Evolutionary conservation across 2,888 invertebrate species (phyloP), one percentile per base, ranked within the genome.

Genomic region (Tigriopus californicus): DNA sequence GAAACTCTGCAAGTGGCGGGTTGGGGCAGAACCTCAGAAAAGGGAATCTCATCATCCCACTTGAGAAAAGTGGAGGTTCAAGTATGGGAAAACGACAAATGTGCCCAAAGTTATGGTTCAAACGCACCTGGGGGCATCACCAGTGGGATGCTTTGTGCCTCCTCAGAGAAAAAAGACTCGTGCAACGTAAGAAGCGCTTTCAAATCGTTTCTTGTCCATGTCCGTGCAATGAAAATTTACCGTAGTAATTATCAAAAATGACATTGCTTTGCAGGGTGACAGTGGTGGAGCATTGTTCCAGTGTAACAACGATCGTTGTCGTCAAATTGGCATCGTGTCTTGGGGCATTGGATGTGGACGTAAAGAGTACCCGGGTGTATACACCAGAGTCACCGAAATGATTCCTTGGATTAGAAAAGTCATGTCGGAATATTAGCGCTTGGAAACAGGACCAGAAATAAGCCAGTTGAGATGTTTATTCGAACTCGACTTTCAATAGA

Each of bases 291-390:
- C 89, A 0, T 71, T 89, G 66, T 83, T 88, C 81, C 79, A 87
- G 13, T 40, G 41, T 18, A 81, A 80, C 67, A 80, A 81, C 60
- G 79, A 78, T 42, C 79, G 79, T 5, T 78, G 79, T 61, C 87
- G 85, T 82, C 88, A 88, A 73, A 82, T 85, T 18, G 89, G 89
- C 58, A 80, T 89, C 54, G 89, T 89, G 18, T 87, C 87, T 13
- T 89, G 88, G 87, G 89, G 89, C 63, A 88, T 90, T 65, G 88
- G 87, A 41, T 89, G 89, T 69, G 88, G 88, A 59, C 86, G 87
- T 73, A 87, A 86, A 18, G 86, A 87, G 68, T 89, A 85, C 72
- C 89, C 88, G 0, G 90, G 89, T 15, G 89, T 90, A 2, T 90
- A 90, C 71, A 85, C 88, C 0, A 78, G 88, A 65, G 82, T 88